Percentiles rank a stretch among this genome's conserved stretches.
Evolutionary conservation across 1,140 invertebrate species (phyloP).

Genomic region (Drosophila micromelanica): DNA sequence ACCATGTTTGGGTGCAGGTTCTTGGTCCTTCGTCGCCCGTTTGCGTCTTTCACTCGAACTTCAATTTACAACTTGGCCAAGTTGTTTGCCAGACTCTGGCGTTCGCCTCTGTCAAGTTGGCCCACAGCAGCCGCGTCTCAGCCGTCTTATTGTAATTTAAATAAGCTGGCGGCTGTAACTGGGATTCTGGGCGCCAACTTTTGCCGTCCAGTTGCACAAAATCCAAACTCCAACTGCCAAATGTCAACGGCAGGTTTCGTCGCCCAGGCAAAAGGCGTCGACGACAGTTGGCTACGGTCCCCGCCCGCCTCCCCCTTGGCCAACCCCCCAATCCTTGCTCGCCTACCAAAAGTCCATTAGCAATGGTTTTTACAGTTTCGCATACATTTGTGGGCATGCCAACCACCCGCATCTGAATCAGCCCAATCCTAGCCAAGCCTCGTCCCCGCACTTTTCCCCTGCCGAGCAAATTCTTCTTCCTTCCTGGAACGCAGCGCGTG

Average conservation of each 20-base stretch:
- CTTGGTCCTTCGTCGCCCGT: neutral
- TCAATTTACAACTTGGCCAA: conserved; percentile 79
- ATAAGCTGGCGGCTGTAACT: conserved; percentile 56
- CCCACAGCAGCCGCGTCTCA: conserved; percentile 44
- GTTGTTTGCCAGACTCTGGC: conserved; percentile 66
- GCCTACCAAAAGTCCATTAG: conserved; percentile 77
- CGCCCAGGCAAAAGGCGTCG: conserved; percentile 56
- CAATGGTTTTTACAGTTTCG: conserved; percentile 80
- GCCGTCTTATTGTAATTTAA: conserved; percentile 77
- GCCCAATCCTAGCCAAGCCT: neutral
- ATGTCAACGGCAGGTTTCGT: conserved; percentile 78
- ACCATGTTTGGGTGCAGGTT: neutral
- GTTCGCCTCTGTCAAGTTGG: conserved; percentile 42
- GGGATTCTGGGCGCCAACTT: conserved; percentile 52
- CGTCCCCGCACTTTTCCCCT: conserved; percentile 14
- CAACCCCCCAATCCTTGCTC: neutral
- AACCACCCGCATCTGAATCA: conserved; percentile 3
- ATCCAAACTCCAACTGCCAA: conserved; percentile 70
- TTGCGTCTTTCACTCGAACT: conserved; percentile 54
- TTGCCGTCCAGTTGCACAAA: conserved; percentile 50
- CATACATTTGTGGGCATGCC: conserved; percentile 61
- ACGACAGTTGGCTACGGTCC: conserved; percentile 59
- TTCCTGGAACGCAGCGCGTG: conserved; percentile 55
- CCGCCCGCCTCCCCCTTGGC: neutral
- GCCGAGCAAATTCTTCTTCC: conserved; percentile 23